phyloP scores from a whole-genome alignment of 2,797 vertebrate species.

The Triplophysa bombifrons region DNA sequence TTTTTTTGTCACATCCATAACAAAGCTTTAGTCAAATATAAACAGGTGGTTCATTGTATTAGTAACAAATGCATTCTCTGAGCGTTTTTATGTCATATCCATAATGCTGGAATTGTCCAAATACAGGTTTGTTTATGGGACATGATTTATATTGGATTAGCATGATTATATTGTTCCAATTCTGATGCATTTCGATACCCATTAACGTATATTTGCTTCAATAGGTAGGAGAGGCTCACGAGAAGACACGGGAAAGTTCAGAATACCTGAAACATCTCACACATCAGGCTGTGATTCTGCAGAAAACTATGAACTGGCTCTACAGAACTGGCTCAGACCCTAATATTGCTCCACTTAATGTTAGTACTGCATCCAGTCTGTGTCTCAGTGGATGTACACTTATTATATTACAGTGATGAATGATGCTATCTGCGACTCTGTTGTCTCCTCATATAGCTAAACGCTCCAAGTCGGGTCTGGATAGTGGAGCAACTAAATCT shows the following conservation, averaged over 20 bases:
- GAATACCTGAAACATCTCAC: slow-evolving; percentile 92
- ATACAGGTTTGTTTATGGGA: not conserved
- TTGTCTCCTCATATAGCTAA: slow-evolving; percentile 75
- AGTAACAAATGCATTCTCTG: not conserved
- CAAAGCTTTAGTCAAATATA: too few species aligned
- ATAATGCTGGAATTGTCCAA: too few species aligned
- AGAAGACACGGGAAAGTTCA: slow-evolving; percentile 82
- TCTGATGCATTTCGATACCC: not conserved
- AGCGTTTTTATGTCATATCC: not conserved
- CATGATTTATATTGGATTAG: not conserved
- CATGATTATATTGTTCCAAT: too few species aligned
- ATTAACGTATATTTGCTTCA: not conserved
- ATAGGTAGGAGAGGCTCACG: not conserved
- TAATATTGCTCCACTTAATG: slow-evolving; percentile 81
- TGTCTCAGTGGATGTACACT: not conserved
- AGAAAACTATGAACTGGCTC: slow-evolving; percentile 91
- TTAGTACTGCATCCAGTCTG: slow-evolving; percentile 25
- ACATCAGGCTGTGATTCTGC: slow-evolving; percentile 88
- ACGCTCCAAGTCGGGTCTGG: slow-evolving; percentile 82
- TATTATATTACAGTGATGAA: slow-evolving; percentile 30
- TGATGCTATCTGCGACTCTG: slow-evolving; percentile 5
- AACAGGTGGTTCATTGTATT: too few species aligned
- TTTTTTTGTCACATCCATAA: too few species aligned
- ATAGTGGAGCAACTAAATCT: slow-evolving; percentile 92
- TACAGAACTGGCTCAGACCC: slow-evolving; percentile 83